Evolutionary conservation across 2,113 vertebrate species (phyloP).

Genomic region (Hydrolagus affinis): DNA sequence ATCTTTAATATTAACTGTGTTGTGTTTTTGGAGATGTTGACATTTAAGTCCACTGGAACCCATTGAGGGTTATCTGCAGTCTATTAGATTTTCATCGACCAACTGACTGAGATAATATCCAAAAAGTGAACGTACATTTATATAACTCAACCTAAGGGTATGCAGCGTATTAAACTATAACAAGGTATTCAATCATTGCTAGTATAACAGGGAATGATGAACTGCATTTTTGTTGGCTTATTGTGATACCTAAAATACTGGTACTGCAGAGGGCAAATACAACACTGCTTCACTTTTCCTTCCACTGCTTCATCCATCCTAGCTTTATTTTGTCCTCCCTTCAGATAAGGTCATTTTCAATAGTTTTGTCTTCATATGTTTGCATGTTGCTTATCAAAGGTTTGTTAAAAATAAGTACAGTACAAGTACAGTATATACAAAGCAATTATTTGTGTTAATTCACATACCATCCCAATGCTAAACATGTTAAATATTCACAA

Average conservation of each 20-base stretch:
- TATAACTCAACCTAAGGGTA: conserved; percentile 19
- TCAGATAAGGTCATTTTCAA: conserved; percentile 6
- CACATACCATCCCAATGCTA: too few species aligned
- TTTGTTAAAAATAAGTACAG: neutral
- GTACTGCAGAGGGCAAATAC: neutral
- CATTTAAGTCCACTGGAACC: conserved; percentile 5
- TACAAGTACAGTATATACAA: neutral
- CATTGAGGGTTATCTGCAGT: conserved; percentile 11
- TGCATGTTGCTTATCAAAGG: neutral
- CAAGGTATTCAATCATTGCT: conserved; percentile 27
- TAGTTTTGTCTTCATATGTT: neutral
- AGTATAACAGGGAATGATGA: neutral
- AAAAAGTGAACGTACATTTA: conserved; percentile 8
- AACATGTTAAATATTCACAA: too few species aligned
- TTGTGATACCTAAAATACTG: neutral
- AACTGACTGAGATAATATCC: conserved; percentile 9
- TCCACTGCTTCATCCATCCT: neutral
- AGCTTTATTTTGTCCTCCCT: neutral
- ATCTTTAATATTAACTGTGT: neutral
- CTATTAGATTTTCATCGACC: conserved; percentile 15
- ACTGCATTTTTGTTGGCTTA: neutral
- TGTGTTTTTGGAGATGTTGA: neutral
- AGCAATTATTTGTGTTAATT: too few species aligned
- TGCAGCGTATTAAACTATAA: conserved; percentile 21
- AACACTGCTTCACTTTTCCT: neutral